phyloP scores from a whole-genome alignment of 2,113 vertebrate genomes.

The Tetrao urogallus region DNA sequence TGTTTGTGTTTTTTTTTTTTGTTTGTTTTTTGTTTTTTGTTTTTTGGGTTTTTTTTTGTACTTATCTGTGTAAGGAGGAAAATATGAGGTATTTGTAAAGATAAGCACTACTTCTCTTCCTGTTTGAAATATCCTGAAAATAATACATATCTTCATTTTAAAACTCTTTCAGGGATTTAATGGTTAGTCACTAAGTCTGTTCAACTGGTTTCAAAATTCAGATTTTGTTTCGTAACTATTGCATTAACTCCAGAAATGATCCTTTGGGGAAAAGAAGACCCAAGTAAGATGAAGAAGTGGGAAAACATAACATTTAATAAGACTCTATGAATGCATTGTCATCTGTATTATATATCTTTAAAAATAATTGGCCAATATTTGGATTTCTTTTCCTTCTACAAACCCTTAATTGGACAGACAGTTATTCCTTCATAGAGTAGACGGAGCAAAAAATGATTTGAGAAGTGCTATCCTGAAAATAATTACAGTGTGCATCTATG shows the following conservation, averaged over 20 bases:
- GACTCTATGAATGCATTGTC: not conserved
- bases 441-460: not conserved
- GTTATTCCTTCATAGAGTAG: not conserved
- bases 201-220: not conserved
- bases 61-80: not conserved
- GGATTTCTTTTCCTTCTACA: not conserved
- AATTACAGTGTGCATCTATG: not conserved
- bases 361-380: not conserved
- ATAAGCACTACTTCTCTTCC: not conserved
- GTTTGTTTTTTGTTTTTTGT: not conserved
- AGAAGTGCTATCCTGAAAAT: not conserved
- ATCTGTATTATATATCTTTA: not conserved
- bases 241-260: not conserved
- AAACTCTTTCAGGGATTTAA: not conserved
- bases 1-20: no score
- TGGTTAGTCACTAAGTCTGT: not conserved
- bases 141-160: not conserved
- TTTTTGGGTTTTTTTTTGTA: no score
- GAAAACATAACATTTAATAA: not conserved
- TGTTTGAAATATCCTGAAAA: not conserved
- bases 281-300: not conserved
- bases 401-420: not conserved
- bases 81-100: not conserved
- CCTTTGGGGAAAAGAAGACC: not conserved
- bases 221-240: not conserved